Evolutionary conservation across 2,797 vertebrate species (phyloP).

Genomic region (Neosilurus hyrtlii): DNA sequence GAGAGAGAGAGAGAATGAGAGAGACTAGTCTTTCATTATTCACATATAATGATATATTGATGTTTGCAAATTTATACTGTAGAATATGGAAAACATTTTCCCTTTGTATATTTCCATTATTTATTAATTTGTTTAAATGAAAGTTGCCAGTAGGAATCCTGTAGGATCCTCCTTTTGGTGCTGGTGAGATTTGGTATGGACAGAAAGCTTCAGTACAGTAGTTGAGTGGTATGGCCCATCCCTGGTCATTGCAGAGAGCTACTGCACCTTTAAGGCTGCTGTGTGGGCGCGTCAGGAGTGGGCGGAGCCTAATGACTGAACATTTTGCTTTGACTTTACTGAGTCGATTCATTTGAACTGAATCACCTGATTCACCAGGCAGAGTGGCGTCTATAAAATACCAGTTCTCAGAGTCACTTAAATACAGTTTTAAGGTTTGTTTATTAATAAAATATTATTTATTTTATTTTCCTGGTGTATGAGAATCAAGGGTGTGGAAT

Average conservation of each 20-base stretch:
- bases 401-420: not conserved
- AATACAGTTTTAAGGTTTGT: not conserved
- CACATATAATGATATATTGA: not conserved
- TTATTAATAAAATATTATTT: no score
- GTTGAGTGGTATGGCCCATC: not conserved
- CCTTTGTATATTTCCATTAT: not conserved
- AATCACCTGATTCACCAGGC: not conserved
- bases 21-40: not conserved
- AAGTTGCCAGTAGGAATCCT: no score
- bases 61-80: not conserved
- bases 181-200: not conserved
- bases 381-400: not conserved
- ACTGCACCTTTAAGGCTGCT: slow-evolving; percentile 75
- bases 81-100: not conserved
- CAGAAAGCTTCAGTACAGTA: not conserved
- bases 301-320: slow-evolving; percentile 59
- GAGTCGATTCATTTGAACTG: slow-evolving; percentile 33
- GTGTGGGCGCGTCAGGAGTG: slow-evolving; percentile 59
- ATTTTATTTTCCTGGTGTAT: not conserved
- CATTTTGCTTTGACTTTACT: not conserved
- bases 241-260: not conserved
- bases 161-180: not conserved
- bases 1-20: no score
- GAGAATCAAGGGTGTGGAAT: not conserved
- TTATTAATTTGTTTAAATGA: no score